A percentile compares a stretch with the other conserved stretches of the same genome.
phyloP scores from a whole-genome alignment of 2,113 vertebrate genomes.

The Callipepla squamata region DNA sequence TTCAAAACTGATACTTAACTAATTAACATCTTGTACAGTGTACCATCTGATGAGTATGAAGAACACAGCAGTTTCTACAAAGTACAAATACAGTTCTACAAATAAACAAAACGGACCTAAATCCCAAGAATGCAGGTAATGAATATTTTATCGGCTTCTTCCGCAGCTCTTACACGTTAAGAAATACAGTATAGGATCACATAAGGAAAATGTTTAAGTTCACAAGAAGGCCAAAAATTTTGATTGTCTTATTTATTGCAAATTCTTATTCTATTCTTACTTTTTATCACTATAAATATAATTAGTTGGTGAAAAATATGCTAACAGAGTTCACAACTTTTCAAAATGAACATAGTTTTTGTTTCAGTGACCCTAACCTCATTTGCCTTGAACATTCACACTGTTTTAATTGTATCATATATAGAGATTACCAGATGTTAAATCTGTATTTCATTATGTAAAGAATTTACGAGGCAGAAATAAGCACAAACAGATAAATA shows the following conservation, averaged over 20 bases:
- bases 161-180: background rate
- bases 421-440: background rate
- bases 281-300: background rate
- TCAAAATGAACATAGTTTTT: background rate
- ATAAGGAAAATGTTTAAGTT: background rate
- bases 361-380: background rate
- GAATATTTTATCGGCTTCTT: background rate
- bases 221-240: background rate
- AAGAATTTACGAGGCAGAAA: background rate
- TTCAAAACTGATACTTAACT: background rate
- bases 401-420: background rate
- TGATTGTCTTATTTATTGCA: background rate
- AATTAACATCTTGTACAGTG: background rate
- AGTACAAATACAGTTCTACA: background rate
- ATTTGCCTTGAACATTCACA: background rate
- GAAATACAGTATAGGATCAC: background rate
- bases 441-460: background rate
- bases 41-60: background rate
- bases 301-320: accelerated
- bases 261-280: background rate
- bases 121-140: background rate
- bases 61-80: background rate
- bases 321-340: background rate
- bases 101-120: background rate
- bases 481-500: background rate